Evolutionary conservation across 1,140 invertebrate genomes (phyloP), one percentile per base, ranked within the genome.

Genomic region (Drosophila obscura): DNA sequence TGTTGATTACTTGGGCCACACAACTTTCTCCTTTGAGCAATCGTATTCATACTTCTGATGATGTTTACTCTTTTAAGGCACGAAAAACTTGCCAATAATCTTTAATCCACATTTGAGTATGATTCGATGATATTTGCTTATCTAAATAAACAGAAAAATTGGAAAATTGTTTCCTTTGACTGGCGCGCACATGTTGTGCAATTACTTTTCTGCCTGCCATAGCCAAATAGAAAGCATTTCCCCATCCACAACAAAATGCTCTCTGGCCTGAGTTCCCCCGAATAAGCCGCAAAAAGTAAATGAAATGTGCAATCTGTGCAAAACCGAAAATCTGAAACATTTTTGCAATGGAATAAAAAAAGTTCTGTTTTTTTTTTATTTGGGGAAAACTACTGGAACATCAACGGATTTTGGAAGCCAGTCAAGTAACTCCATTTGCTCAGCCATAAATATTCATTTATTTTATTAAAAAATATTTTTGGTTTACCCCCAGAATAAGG

Each of bases 261-360:
- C 69, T 19, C 19, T 13, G 26, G 11, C 16, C 16, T n/a, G n/a
- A 58, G 43, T 45, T 57, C 66, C 35, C 64, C 11, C 24, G 35
- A 44, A 52, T 11, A 35, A 58, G 66, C 65, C 52, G 64, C 67
- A 69, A 69, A 66, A 68, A 65, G 66, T 69, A 69, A 69, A 69
- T 69, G 66, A 69, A 69, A 69, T 69, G 66, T 69, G 64, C 66
- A 69, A 69, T 69, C 66, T 69, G 66, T 68, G 66, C 64, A 31
- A 49, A 57, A 57, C 64, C 51, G 66, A 58, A 69, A 69, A 69
- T 69, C 67, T 39, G 19, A 43, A 69, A 71, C 57, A 68, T 52
- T 69, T 69, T 69, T 45, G 28, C 28, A 44, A 15, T 43, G 43
- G 69, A 68, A 28, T 7, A 31, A 1, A 9, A 31, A 31, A 9